Base-by-base conservation (phyloP, 2,797 vertebrate species). In the Cuniculus paca region DNA sequence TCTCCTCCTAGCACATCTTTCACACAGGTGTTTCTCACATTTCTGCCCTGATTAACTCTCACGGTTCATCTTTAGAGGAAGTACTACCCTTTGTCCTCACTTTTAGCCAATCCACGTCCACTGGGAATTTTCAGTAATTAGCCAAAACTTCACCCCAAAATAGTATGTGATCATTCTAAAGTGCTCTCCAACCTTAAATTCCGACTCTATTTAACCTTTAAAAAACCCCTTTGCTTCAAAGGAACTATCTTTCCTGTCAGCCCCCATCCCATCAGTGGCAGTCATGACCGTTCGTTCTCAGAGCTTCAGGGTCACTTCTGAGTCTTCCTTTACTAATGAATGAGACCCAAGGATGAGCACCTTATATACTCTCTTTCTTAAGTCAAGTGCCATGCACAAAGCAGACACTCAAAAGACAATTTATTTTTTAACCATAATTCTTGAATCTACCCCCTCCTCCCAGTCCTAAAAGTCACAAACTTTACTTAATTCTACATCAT, bases 91-190 rank as follows among this genome's bases (percentile, higher is more conserved):
- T 50, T 50, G 24, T 42, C 60, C 65, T 77, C 42, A 94, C 36
- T 92, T 92, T 90, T 78, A 92, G 77, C n/a, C 34, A 93, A 61
- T 75, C 42, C 77, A 48, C 42, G 11, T 88, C 60, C 70, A 56
- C 65, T 78, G 78, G 70, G 92, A 86, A 91, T 36, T 52, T 91
- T 65, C 72, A 68, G 65, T 36, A 81, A 61, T 60, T 56, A 89
- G 39, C 22, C 36, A 54, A 48, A 95, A 75, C 24, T 92, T 83
- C 61, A 83, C 50, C 39, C 80, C 80, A 87, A 84, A 42, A 48
- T 68, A 91, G 42, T 63, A 36, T 17, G 39, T 72, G 52, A 72
- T 36, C 61, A 88, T 20, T 48, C 90, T 54, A 94, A 82, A 2
- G 12, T 78, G 52, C 48, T 58, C 88, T 94, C 48, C 45, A 95